phyloP scores from a whole-genome alignment of 2,888 invertebrate genomes.

The Ceraclea dissimilis region DNA sequence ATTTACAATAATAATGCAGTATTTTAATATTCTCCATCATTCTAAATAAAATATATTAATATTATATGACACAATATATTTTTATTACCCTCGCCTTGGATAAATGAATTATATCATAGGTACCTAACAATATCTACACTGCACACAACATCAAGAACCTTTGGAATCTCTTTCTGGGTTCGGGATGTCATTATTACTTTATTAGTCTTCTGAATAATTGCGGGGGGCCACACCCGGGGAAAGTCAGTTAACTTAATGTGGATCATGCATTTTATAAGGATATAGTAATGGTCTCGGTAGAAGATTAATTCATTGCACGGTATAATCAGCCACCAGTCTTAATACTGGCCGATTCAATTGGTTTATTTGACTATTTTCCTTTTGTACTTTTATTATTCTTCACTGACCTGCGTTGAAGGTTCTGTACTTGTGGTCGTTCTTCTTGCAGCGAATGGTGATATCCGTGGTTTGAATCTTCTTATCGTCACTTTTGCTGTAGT shows the following conservation, averaged over 20 bases:
- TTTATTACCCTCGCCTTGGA: background rate
- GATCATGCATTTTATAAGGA: constrained; percentile 15
- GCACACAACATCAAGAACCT: background rate
- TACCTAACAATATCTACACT: background rate
- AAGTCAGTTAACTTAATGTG: constrained; percentile 5
- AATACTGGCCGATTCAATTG: constrained; percentile 19
- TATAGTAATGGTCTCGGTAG: background rate
- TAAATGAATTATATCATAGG: background rate
- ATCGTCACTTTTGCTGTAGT: constrained; percentile 34
- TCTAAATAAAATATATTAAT: too few relatives aligned
- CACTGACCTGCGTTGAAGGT: constrained; percentile 31
- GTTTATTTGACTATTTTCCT: constrained; percentile 8
- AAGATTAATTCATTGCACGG: constrained; percentile 4
- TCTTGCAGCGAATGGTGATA: constrained; percentile 39
- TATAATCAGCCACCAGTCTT: constrained; percentile 13
- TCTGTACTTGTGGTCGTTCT: constrained; percentile 32
- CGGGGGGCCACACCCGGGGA: constrained; percentile 17
- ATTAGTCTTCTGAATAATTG: background rate
- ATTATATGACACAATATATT: too few relatives aligned
- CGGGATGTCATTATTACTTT: background rate
- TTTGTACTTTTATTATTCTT: constrained; percentile 23
- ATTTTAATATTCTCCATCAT: too few relatives aligned
- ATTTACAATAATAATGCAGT: too few relatives aligned
- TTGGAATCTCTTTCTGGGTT: background rate
- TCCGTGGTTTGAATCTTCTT: constrained; percentile 39